Percentiles rank a stretch among this genome's conserved stretches.
These are phyloP conservation scores for Siniperca chuatsi DNA, from an alignment of 2,113 vertebrate genomes.

Conservation along the genomic window DNA sequence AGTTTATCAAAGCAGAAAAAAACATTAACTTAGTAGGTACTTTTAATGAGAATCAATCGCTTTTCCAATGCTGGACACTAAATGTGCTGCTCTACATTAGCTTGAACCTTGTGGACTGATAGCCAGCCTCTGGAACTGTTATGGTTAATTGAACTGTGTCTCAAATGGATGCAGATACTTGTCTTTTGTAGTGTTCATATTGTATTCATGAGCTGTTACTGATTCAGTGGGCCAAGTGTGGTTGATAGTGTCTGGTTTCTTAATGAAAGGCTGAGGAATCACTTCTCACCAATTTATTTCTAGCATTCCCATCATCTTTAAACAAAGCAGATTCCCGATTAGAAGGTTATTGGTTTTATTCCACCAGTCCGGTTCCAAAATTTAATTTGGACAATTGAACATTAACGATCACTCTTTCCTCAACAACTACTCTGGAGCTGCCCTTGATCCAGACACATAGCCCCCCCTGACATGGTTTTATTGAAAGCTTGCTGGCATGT, in stretches of 20 bases:
- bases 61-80: neutral
- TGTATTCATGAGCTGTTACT: constrained; percentile 29
- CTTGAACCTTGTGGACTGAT: neutral
- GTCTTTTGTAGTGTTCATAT: constrained; percentile 21
- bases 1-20: neutral
- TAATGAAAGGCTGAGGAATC: neutral
- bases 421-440: neutral
- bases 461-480: neutral
- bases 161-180: neutral
- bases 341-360: neutral
- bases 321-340: neutral
- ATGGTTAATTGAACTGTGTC: constrained; percentile 4
- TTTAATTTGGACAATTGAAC: neutral
- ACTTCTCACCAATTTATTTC: neutral
- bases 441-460: neutral
- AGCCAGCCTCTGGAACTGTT: neutral
- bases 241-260: constrained; percentile 30
- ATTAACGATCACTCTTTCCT: neutral
- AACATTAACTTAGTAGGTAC: neutral
- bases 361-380: neutral
- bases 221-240: constrained; percentile 1
- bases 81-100: constrained; percentile 1
- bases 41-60: neutral
- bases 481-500: neutral
- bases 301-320: neutral